Percentiles rank a stretch among this genome's conserved stretches.
Conservation (phyloP, 2,113 vertebrate genomes). For the Saimiri boliviensis region DNA sequence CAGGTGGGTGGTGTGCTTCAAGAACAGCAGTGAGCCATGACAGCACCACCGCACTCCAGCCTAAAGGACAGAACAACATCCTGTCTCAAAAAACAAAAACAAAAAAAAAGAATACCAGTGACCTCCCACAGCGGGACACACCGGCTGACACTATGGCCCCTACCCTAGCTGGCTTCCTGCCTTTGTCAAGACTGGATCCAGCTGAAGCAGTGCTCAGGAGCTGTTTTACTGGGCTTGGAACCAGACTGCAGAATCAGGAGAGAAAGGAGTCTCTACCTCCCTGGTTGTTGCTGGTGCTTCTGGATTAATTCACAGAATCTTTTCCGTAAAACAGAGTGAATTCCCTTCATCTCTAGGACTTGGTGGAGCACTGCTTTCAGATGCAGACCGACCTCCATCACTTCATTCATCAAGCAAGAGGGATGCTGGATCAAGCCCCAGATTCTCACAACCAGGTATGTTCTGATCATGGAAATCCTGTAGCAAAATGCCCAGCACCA, state of each 20-base stretch:
- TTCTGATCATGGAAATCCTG: constrained; percentile 83
- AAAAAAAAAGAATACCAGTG: background rate
- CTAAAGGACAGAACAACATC: too few species aligned
- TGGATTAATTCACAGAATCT: background rate
- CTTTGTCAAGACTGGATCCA: background rate
- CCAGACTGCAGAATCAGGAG: background rate
- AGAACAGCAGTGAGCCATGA: background rate
- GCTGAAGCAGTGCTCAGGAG: background rate
- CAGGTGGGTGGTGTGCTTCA: background rate
- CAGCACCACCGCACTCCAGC: too few species aligned
- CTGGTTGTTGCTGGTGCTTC: background rate
- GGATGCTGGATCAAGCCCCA: constrained; percentile 76
- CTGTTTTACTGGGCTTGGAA: background rate
- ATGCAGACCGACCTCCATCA: accelerated
- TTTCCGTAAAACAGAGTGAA: background rate
- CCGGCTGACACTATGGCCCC: background rate
- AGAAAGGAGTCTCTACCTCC: background rate
- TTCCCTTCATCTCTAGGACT: background rate
- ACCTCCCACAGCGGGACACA: accelerated
- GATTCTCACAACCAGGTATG: constrained; percentile 70
- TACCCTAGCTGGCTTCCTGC: background rate
- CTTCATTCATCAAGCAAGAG: constrained; percentile 66
- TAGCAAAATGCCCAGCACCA: constrained; percentile 80
- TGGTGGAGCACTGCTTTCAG: background rate
- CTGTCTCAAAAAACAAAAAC: too few species aligned